Evolutionary conservation across 1,140 invertebrate genomes (phyloP).

Genomic region (Onthophagus taurus): DNA sequence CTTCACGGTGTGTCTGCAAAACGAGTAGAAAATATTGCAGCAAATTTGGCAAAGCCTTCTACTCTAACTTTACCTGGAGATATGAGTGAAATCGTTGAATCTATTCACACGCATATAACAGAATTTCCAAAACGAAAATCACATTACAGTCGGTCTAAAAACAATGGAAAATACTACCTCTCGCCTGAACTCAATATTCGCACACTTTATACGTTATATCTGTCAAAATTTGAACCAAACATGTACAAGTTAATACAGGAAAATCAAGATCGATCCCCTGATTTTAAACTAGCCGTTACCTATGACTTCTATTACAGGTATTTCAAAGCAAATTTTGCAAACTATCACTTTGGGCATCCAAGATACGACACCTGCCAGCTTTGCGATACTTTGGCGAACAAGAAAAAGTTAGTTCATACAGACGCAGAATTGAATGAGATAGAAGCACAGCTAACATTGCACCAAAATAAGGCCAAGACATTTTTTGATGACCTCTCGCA

Average conservation of each 20-base stretch:
- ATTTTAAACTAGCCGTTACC: neutral
- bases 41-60: neutral
- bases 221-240: slow-evolving; percentile 1
- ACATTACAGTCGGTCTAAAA: slow-evolving; percentile 3
- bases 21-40: neutral
- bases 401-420: neutral
- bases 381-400: slow-evolving; percentile 2
- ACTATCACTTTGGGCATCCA: neutral
- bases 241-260: neutral
- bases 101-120: slow-evolving; percentile 1
- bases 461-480: neutral
- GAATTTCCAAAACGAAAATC: slow-evolving; percentile 3
- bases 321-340: neutral
- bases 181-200: slow-evolving; percentile 3
- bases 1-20: slow-evolving; percentile 2
- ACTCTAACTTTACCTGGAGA: too few species aligned
- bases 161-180: slow-evolving; percentile 1
- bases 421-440: slow-evolving; percentile 2
- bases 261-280: too few species aligned
- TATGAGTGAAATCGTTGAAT: neutral
- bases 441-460: neutral
- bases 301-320: slow-evolving; percentile 4
- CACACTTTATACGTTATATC: slow-evolving; percentile 3
- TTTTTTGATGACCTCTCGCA: slow-evolving; percentile 11
- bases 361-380: slow-evolving; percentile 1